Evolutionary conservation across 2,797 vertebrate genomes (phyloP).

Genomic region (Hydrophis major): DNA sequence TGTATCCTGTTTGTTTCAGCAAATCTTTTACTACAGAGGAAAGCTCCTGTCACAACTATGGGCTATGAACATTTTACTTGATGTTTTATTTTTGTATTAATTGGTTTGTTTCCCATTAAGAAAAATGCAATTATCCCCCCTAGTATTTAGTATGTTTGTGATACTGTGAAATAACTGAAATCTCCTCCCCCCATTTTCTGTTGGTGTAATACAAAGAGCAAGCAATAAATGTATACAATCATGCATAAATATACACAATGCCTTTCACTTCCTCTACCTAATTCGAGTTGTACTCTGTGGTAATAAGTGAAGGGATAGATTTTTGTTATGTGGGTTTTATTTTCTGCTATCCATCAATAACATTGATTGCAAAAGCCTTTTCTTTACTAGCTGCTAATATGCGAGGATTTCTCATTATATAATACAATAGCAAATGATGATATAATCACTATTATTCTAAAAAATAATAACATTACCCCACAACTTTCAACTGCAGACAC

Average conservation of each 20-base stretch:
- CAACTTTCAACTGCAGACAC: background rate
- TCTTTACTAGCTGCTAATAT: background rate
- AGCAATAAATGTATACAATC: background rate
- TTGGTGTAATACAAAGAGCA: background rate
- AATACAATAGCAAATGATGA: slow-evolving; percentile 13
- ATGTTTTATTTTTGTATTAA: slow-evolving; percentile 22
- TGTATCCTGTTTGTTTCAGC: slow-evolving; percentile 9
- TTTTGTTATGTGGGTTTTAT: slow-evolving; percentile 9
- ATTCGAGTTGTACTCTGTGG: background rate
- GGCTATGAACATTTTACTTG: slow-evolving; percentile 13
- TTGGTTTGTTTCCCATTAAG: slow-evolving; percentile 7
- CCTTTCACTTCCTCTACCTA: background rate
- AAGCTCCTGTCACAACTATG: background rate
- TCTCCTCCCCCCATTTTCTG: background rate
- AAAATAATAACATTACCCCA: background rate
- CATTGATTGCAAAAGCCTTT: background rate
- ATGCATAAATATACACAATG: background rate
- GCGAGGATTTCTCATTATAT: background rate
- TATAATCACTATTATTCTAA: slow-evolving; percentile 8
- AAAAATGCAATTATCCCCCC: slow-evolving; percentile 16
- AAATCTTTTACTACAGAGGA: background rate
- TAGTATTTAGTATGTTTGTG: background rate
- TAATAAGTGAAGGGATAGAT: slow-evolving; percentile 11
- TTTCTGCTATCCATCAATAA: slow-evolving; percentile 23
- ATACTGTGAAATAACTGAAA: slow-evolving; percentile 15